Evolutionary conservation across 2,113 vertebrate species (phyloP).

Genomic region (Cephalopholis sonnerati): DNA sequence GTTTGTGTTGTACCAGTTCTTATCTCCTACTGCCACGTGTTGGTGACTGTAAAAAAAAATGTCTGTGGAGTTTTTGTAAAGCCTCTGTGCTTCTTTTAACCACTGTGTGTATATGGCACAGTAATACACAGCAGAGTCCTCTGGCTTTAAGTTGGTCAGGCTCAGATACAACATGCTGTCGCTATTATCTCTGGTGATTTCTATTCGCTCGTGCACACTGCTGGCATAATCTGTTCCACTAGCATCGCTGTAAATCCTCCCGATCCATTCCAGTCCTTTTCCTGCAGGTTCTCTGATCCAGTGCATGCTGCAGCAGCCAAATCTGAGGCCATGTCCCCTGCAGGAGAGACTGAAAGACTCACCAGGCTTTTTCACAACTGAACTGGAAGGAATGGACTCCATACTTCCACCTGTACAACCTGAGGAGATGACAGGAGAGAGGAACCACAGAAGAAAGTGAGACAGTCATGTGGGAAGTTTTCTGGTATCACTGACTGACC

Average conservation of each 20-base stretch:
- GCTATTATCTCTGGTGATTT: conserved; percentile 51
- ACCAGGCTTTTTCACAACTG: conserved; percentile 47
- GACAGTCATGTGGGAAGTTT: too few relatives aligned
- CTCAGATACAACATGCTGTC: conserved; percentile 42
- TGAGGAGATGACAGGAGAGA: too few relatives aligned
- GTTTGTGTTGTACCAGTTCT: too few relatives aligned
- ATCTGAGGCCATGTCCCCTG: conserved; percentile 43
- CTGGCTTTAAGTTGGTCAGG: conserved; percentile 40
- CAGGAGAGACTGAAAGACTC: conserved; percentile 68
- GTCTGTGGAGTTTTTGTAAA: conserved; percentile 18
- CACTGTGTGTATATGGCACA: background rate
- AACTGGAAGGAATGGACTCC: conserved; percentile 56
- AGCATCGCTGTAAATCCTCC: conserved; percentile 18
- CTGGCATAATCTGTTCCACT: conserved; percentile 30
- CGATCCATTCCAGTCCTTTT: conserved; percentile 66
- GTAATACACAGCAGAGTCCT: conserved; percentile 57
- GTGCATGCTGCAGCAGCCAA: background rate
- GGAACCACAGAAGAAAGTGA: too few relatives aligned
- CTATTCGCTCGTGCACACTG: conserved; percentile 29
- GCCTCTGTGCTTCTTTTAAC: background rate
- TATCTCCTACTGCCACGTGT: too few relatives aligned
- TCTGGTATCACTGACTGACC: too few relatives aligned
- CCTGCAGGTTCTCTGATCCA: conserved; percentile 67
- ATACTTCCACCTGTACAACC: too few relatives aligned
- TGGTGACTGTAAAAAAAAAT: too few relatives aligned